Conservation (phyloP, 2,113 vertebrate genomes). For the Lagopus muta region DNA sequence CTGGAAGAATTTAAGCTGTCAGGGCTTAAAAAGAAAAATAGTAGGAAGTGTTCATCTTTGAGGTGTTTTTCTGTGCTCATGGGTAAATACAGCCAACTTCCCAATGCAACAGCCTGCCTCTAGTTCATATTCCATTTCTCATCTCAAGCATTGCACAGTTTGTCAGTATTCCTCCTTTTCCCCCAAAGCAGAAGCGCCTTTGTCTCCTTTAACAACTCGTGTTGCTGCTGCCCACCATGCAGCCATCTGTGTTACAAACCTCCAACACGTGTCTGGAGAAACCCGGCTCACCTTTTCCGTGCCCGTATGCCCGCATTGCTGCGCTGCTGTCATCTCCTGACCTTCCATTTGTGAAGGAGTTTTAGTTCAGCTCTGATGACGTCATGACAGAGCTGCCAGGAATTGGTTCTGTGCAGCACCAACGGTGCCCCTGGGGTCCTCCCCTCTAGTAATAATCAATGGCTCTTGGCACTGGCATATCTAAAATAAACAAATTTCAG, state of each 20-base stretch:
- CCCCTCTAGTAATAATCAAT: background rate
- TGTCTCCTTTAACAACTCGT: background rate
- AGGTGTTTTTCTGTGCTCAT: background rate
- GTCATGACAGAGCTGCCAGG: too few relatives aligned
- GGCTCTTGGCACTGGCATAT: background rate
- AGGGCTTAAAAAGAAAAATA: background rate
- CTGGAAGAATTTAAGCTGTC: background rate
- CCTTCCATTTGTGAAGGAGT: fast-evolving
- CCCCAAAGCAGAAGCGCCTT: background rate
- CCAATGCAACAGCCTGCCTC: background rate
- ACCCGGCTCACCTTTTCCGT: background rate
- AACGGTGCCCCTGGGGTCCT: background rate
- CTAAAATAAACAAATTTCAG: background rate
- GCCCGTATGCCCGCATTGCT: background rate
- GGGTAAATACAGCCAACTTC: background rate
- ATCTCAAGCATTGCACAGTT: background rate
- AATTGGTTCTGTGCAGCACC: background rate
- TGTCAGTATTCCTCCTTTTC: background rate
- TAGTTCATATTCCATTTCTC: background rate
- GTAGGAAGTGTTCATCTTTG: background rate
- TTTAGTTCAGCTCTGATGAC: background rate
- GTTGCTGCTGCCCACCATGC: fast-evolving
- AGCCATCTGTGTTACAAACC: background rate
- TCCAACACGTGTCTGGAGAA: background rate
- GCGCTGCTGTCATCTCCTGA: fast-evolving